Percentiles rank a stretch among this genome's conserved stretches.
Conservation (phyloP, 2,797 vertebrate genomes). For the Crenuchus spilurus region DNA sequence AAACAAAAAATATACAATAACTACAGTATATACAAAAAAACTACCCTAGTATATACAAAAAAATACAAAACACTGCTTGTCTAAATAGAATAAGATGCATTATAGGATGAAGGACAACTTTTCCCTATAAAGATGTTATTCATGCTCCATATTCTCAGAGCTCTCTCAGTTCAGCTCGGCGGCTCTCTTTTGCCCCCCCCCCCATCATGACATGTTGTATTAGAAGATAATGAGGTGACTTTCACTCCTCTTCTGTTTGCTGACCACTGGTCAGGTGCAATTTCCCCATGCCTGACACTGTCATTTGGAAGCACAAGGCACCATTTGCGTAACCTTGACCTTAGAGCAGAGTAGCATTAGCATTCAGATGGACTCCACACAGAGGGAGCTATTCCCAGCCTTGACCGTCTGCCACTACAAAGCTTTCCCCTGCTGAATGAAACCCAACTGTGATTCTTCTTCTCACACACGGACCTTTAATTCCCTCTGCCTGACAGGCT, state of each 20-base stretch:
- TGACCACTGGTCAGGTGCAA: constrained; percentile 21
- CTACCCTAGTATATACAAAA: too few species aligned
- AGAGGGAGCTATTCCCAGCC: constrained; percentile 43
- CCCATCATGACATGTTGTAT: not conserved
- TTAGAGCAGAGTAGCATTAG: constrained; percentile 23
- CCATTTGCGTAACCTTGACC: constrained; percentile 39
- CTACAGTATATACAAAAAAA: too few species aligned
- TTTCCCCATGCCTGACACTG: constrained; percentile 12
- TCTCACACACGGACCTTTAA: constrained; percentile 17
- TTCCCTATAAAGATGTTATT: constrained; percentile 43
- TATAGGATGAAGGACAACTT: too few species aligned
- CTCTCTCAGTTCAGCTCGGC: constrained; percentile 23
- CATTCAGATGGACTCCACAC: constrained; percentile 36
- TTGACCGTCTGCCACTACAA: constrained; percentile 41
- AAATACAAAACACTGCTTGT: too few species aligned
- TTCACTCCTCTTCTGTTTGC: not conserved
- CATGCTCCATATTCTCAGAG: constrained; percentile 36
- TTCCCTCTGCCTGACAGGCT: constrained; percentile 1
- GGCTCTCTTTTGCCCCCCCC: not conserved
- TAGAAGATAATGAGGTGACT: not conserved
- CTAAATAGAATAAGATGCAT: too few species aligned
- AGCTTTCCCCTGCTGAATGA: constrained; percentile 14
- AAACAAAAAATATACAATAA: too few species aligned
- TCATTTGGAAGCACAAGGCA: constrained; percentile 4
- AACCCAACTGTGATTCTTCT: constrained; percentile 38